Conservation (phyloP, 1,140 invertebrate species). For the Drosophila elegans region DNA sequence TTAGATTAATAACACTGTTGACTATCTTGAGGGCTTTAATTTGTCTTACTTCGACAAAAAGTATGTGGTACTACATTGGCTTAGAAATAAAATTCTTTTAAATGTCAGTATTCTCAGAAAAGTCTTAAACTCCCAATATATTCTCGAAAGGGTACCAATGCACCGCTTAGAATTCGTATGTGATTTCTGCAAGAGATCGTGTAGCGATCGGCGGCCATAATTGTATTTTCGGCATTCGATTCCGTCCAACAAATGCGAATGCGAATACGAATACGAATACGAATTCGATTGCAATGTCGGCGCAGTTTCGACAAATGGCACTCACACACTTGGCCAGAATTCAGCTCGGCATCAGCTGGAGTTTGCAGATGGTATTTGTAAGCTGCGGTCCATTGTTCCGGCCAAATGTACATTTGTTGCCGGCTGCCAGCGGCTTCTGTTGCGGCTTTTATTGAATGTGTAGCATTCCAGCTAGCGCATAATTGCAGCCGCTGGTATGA, state of each 20-base stretch:
- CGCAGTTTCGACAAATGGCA: conserved; percentile 70
- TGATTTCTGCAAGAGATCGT: conserved; percentile 45
- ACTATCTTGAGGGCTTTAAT: no score
- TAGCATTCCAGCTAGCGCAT: conserved; percentile 64
- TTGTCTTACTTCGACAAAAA: no score
- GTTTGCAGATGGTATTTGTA: neutral
- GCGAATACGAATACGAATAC: conserved; percentile 16
- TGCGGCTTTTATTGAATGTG: conserved; percentile 55
- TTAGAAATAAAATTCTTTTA: no score
- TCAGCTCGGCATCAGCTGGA: conserved; percentile 32
- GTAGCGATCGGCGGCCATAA: conserved; percentile 70
- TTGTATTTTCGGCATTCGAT: conserved; percentile 77
- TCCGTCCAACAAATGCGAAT: conserved; percentile 55
- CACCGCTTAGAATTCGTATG: neutral
- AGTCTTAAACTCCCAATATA: neutral
- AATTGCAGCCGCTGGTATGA: conserved; percentile 73
- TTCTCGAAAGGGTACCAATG: conserved; percentile 3
- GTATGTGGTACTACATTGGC: no score
- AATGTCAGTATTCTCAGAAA: no score
- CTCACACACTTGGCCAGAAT: conserved; percentile 31
- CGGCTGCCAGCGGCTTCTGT: conserved; percentile 58
- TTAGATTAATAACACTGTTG: no score
- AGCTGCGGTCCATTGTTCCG: conserved; percentile 56
- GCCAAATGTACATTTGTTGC: conserved; percentile 42
- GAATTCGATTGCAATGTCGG: conserved; percentile 25